Evolutionary conservation across 2,797 vertebrate species (phyloP), one percentile per base, ranked within the genome.

Genomic region (Natrix natrix): DNA sequence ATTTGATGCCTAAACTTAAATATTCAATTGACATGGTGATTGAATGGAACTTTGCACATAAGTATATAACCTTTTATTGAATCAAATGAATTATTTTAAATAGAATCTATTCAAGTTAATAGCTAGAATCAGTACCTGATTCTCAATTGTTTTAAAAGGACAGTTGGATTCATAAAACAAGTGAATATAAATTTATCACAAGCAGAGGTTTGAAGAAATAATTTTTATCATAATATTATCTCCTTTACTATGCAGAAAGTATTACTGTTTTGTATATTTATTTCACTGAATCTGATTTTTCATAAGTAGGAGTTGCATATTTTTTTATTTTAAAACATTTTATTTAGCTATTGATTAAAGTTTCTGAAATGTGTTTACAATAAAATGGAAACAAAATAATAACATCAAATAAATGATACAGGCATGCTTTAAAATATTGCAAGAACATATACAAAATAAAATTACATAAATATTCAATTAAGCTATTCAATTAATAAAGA

Each of bases 251-350:
- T 20, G 92, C 69, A 87, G 90, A 48, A 48, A 86, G 54, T 93
- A 90, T 87, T 87, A 61, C 10, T 88, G 10, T 48, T 7, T 93
- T 52, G 95, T 86, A 94, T 95, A 78, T 52, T 54, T 87, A 22
- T 2, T 43, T 83, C 94, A 43, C 13, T 88, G 3, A 93, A 94
- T 32, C 48, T 95, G 66, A 8, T 61, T 63, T 87, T 43, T 78
- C 32, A 78, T 78, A 22, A 43, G 2, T 74, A 74, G 16, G 32
- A 78, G 74, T 22, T 78, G 37, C 37, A 43, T 43, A 78, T 28
- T 78, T 78, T 74, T 78, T 78, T 22, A 43, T 43, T 78, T 78
- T 78, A 43, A 78, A 78, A 78, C 37, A 78, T 78, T 78, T 78
- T 43, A 43, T 10, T 78, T 78, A 43, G 69, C 17, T 78, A 20